Evolutionary conservation across 2,888 invertebrate genomes (phyloP).

Genomic region (Morinoia aosen): DNA sequence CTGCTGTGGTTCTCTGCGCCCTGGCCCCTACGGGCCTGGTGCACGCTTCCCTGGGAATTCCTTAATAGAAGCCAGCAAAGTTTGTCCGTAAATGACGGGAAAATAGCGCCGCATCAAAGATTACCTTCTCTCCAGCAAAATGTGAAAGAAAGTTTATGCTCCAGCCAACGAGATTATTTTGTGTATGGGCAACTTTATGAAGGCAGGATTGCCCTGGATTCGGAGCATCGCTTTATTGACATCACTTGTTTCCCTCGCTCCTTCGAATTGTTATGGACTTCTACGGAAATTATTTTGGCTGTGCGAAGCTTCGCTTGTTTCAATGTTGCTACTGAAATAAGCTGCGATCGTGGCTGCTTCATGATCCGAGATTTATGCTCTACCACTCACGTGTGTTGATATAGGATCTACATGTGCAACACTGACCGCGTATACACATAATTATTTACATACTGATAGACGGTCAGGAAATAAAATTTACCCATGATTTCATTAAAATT

Average conservation of each 20-base stretch:
- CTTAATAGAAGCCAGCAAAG: constrained; percentile 17
- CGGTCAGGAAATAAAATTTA: too few relatives aligned
- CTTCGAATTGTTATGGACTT: too few relatives aligned
- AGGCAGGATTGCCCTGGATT: neutral
- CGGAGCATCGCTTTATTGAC: neutral
- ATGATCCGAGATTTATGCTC: too few relatives aligned
- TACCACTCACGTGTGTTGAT: too few relatives aligned
- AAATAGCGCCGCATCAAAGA: neutral
- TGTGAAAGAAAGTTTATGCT: constrained; percentile 17
- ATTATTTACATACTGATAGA: too few relatives aligned
- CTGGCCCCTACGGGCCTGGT: neutral
- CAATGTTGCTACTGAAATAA: too few relatives aligned
- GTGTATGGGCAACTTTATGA: neutral
- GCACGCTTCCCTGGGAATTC: constrained; percentile 4
- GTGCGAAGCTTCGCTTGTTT: too few relatives aligned
- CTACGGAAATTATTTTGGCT: too few relatives aligned
- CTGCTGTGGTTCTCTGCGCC: neutral
- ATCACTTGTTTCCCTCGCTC: neutral
- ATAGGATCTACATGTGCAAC: too few relatives aligned
- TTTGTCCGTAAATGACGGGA: neutral
- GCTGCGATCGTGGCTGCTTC: too few relatives aligned
- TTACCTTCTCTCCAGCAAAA: constrained; percentile 4
- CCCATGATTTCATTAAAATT: too few relatives aligned
- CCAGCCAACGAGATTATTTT: neutral
- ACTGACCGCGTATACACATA: too few relatives aligned